phyloP scores from a whole-genome alignment of 2,797 vertebrate genomes.

The Dicrostonyx torquatus region DNA sequence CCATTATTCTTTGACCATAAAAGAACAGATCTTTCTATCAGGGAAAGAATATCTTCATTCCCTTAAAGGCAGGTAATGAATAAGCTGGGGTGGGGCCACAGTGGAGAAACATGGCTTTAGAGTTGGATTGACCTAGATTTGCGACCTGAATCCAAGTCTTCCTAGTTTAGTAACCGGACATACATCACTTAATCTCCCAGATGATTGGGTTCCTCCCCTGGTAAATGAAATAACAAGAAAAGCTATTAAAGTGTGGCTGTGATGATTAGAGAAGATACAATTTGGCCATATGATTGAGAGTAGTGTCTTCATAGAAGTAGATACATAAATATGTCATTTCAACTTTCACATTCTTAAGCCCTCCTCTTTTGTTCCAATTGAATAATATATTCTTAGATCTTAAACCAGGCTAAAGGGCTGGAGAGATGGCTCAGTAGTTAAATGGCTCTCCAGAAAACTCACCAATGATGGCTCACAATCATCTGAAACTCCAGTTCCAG shows the following conservation, averaged over 20 bases:
- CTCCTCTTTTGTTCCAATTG: background rate
- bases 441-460: background rate
- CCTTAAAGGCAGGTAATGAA: background rate
- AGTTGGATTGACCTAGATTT: background rate
- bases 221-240: background rate
- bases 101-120: background rate
- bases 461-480: background rate
- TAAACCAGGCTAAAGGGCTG: background rate
- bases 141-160: slow-evolving; percentile 27
- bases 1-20: background rate
- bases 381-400: background rate
- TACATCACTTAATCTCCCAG: background rate
- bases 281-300: slow-evolving; percentile 29
- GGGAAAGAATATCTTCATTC: background rate
- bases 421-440: background rate
- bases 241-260: background rate
- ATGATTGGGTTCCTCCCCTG: background rate
- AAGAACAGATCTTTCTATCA: slow-evolving; percentile 7
- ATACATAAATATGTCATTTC: background rate
- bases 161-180: background rate
- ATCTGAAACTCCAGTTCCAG: background rate
- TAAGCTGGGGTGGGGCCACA: background rate
- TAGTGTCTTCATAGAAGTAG: background rate
- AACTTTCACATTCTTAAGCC: background rate
- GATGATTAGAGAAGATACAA: background rate